A percentile compares a stretch with the other conserved stretches of the same genome.
phyloP scores from a whole-genome alignment of 1,140 invertebrate species.

The Oedothorax gibbosus region DNA sequence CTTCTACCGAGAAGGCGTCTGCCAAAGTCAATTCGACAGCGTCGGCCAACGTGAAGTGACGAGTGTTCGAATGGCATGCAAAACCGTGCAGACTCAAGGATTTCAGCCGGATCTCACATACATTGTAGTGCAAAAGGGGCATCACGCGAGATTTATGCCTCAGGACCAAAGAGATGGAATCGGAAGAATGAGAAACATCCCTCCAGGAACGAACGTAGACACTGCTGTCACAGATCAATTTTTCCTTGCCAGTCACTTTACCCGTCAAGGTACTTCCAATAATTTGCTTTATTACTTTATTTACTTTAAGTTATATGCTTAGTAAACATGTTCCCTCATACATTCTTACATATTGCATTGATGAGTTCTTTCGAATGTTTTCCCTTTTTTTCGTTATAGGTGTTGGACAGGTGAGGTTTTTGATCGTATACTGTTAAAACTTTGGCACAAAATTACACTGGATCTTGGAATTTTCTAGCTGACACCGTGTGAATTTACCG shows the following conservation, averaged over 20 bases:
- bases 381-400: too few relatives aligned
- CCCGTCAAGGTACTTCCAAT: constrained; percentile 78
- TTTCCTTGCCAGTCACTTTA: constrained; percentile 79
- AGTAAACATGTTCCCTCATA: too few relatives aligned
- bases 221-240: constrained; percentile 85
- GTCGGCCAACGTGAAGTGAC: constrained; percentile 63
- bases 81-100: not conserved
- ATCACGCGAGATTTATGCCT: constrained; percentile 58
- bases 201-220: constrained; percentile 87
- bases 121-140: constrained; percentile 63
- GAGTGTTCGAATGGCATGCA: constrained; percentile 53
- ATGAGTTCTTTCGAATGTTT: too few relatives aligned
- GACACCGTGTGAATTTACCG: too few relatives aligned
- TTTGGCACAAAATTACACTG: too few relatives aligned
- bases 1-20: constrained; percentile 71
- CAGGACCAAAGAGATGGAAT: constrained; percentile 61
- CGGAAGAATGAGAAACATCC: constrained; percentile 75
- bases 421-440: too few relatives aligned
- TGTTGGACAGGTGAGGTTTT: too few relatives aligned
- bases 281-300: constrained; percentile 87
- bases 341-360: too few relatives aligned
- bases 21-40: constrained; percentile 69
- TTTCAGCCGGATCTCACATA: constrained; percentile 62
- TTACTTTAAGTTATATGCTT: constrained; percentile 71
- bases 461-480: too few relatives aligned